Conservation (phyloP, 2,888 invertebrate species). For the Drosophila monieri region DNA sequence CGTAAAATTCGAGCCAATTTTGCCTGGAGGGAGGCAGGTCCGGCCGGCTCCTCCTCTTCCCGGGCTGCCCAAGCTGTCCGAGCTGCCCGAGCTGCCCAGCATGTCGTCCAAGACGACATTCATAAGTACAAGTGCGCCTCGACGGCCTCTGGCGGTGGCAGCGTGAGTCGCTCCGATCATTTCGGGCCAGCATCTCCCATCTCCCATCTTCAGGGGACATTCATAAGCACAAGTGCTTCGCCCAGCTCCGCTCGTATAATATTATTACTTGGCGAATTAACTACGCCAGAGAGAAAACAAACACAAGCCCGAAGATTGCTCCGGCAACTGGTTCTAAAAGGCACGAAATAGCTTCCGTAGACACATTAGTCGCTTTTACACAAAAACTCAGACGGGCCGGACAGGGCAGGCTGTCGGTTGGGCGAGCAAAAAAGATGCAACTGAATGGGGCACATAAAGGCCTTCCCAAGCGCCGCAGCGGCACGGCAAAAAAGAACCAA, state of each 20-base stretch:
- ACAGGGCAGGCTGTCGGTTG: slow-evolving; percentile 11
- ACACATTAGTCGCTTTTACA: slow-evolving; percentile 81
- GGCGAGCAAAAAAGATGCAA: slow-evolving; percentile 56
- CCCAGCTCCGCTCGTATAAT: slow-evolving; percentile 57
- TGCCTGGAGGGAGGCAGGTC: slow-evolving; percentile 65
- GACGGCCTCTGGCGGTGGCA: slow-evolving; percentile 17
- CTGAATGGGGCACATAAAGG: slow-evolving; percentile 76
- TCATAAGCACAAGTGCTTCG: slow-evolving; percentile 45
- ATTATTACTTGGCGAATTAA: slow-evolving; percentile 81
- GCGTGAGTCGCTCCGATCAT: slow-evolving; percentile 26
- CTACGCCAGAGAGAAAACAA: slow-evolving; percentile 59
- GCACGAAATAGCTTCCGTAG: slow-evolving; percentile 80
- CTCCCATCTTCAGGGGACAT: slow-evolving; percentile 29
- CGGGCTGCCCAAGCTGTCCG: slow-evolving; percentile 46
- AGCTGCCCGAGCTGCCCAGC: slow-evolving; percentile 14
- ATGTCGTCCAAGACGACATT: slow-evolving; percentile 60
- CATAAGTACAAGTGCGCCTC: slow-evolving; percentile 71
- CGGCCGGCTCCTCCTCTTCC: slow-evolving; percentile 65
- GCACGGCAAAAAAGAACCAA: slow-evolving; percentile 40
- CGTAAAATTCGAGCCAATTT: slow-evolving; percentile 78
- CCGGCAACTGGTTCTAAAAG: slow-evolving; percentile 70
- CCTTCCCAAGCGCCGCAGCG: slow-evolving; percentile 67
- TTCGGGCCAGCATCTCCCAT: background rate
- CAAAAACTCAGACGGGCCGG: slow-evolving; percentile 59
- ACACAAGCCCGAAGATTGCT: slow-evolving; percentile 52